These are phyloP conservation scores for Phycodurus eques DNA, from an alignment of 2,113 vertebrate species.

Conservation along the genomic window DNA sequence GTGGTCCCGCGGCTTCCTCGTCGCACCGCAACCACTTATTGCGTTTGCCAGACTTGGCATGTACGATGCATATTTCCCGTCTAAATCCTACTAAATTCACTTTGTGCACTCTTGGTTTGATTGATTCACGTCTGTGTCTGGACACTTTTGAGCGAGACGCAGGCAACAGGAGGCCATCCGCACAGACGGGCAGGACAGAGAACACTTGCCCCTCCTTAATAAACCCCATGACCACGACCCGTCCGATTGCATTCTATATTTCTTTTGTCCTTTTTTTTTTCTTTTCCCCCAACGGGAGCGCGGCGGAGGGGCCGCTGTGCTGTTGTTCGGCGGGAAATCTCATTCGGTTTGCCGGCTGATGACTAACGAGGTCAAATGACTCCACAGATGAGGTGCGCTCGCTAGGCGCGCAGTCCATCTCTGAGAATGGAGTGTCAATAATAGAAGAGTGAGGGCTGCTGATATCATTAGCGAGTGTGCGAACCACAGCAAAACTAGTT, in stretches of 20 bases:
- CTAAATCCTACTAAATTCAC: not conserved
- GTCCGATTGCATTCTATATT: constrained; percentile 1
- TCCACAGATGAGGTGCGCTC: constrained; percentile 54
- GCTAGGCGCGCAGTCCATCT: constrained; percentile 34
- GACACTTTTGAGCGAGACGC: not conserved
- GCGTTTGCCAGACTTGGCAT: not conserved
- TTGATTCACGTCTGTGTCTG: not conserved
- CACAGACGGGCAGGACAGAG: not conserved
- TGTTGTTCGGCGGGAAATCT: constrained; percentile 48
- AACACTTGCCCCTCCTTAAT: not conserved
- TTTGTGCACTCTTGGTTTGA: not conserved
- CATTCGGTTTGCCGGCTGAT: constrained; percentile 47
- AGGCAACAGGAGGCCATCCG: not conserved
- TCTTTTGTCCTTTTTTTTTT: constrained; percentile 16
- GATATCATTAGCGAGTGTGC: constrained; percentile 59
- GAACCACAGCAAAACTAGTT: constrained; percentile 66
- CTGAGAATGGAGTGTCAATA: constrained; percentile 49
- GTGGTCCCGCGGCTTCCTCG: not conserved
- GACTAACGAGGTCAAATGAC: constrained; percentile 66
- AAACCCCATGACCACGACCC: not conserved
- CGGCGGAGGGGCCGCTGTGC: not conserved
- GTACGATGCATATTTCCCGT: not conserved
- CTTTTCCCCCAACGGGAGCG: constrained; percentile 16
- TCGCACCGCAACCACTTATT: not conserved
- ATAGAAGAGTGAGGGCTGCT: constrained; percentile 37